A percentile compares a stretch with the other conserved stretches of the same genome.
Evolutionary conservation across 1,140 invertebrate species (phyloP).

Genomic region (Delia radicum): DNA sequence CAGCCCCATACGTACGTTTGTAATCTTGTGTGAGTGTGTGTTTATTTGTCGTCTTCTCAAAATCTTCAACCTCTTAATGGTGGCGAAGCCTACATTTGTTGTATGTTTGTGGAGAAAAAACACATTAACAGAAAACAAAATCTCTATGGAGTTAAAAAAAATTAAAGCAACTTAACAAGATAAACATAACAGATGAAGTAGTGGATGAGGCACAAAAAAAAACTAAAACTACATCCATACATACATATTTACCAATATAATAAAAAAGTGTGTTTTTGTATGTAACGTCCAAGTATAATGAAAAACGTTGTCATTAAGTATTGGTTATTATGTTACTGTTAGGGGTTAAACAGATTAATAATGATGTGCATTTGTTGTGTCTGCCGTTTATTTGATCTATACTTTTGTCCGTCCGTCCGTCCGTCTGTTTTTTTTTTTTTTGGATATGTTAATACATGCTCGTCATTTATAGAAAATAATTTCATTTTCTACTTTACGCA

Average conservation of each 20-base stretch:
- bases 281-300: background rate
- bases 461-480: background rate
- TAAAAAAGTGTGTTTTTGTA: background rate
- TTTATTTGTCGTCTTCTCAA: too few relatives aligned
- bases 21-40: background rate
- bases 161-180: conserved; percentile 1
- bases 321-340: conserved; percentile 8
- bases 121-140: conserved; percentile 1
- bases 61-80: too few relatives aligned
- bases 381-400: background rate
- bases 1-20: background rate
- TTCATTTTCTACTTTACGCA: background rate
- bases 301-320: conserved; percentile 12
- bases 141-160: conserved; percentile 2
- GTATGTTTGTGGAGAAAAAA: too few relatives aligned
- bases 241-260: too few relatives aligned
- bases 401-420: background rate
- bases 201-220: background rate
- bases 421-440: background rate
- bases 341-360: conserved; percentile 16
- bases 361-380: conserved; percentile 12
- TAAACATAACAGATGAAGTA: conserved; percentile 1
- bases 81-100: too few relatives aligned
- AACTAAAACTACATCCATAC: background rate
- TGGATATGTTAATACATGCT: background rate